Evolutionary conservation across 2,113 vertebrate species (phyloP).

Genomic region (Lamprotornis superbus): DNA sequence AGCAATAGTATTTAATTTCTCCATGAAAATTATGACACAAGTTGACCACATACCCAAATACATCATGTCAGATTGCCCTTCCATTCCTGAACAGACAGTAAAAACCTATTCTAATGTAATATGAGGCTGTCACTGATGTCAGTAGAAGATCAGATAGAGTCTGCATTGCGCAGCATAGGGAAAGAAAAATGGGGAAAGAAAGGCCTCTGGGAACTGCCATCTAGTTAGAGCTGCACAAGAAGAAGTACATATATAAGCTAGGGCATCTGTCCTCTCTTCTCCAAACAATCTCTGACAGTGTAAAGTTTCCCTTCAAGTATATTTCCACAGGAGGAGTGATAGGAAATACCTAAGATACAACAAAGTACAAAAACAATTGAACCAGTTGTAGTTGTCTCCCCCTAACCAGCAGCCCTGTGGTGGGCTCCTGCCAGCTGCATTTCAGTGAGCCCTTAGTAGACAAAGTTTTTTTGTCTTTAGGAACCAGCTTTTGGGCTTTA

Average conservation of each 20-base stretch:
- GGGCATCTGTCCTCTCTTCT: not conserved
- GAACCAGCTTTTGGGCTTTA: not conserved
- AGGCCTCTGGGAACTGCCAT: not conserved
- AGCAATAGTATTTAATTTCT: not conserved
- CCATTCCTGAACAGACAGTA: not conserved
- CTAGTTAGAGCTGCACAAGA: not conserved
- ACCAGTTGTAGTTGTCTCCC: rapidly evolving
- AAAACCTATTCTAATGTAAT: not conserved
- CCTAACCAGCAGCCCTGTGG: not conserved
- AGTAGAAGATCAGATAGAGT: not conserved
- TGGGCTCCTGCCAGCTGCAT: not conserved
- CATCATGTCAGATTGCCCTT: not conserved
- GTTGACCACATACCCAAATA: not conserved
- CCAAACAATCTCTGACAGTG: not conserved
- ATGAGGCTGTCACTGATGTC: not conserved
- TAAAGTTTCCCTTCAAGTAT: not conserved
- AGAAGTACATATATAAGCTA: not conserved
- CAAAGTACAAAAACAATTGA: not conserved
- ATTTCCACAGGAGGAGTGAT: not conserved
- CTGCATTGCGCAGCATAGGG: not conserved
- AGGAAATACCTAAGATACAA: not conserved
- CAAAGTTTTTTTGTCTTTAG: not conserved
- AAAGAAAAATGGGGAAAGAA: not conserved
- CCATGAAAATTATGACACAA: not conserved
- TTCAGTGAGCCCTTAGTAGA: not conserved